Evolutionary conservation across 2,113 vertebrate species (phyloP).

Genomic region (Ascaphus truei): DNA sequence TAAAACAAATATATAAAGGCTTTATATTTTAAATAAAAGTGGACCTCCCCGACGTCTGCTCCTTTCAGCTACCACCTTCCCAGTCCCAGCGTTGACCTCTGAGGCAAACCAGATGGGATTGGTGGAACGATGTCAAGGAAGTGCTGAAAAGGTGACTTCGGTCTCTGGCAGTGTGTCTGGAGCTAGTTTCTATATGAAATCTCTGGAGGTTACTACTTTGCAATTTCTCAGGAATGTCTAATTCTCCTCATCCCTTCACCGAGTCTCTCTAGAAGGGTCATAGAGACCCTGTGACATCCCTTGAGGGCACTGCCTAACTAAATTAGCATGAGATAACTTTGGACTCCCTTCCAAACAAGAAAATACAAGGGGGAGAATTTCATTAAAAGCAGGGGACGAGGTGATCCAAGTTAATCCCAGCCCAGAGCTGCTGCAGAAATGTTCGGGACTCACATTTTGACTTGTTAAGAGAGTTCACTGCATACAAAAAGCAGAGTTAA

Average conservation of each 20-base stretch:
- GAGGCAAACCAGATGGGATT: slow-evolving; percentile 72
- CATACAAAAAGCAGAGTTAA: slow-evolving; percentile 52
- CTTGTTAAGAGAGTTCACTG: slow-evolving; percentile 60
- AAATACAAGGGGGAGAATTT: slow-evolving; percentile 77
- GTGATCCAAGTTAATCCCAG: slow-evolving; percentile 78
- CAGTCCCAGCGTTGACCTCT: slow-evolving; percentile 58
- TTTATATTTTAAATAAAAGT: background rate
- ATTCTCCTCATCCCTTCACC: slow-evolving; percentile 68
- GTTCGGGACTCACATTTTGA: slow-evolving; percentile 58
- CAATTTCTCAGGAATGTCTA: slow-evolving; percentile 84
- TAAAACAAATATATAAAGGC: background rate
- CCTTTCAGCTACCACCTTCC: slow-evolving; percentile 50
- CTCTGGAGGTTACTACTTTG: slow-evolving; percentile 71
- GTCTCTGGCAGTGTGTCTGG: slow-evolving; percentile 74
- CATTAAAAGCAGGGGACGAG: slow-evolving; percentile 81
- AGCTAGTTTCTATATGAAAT: slow-evolving; percentile 67
- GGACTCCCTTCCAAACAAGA: slow-evolving; percentile 74
- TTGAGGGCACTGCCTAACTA: slow-evolving; percentile 78
- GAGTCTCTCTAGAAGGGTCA: slow-evolving; percentile 74
- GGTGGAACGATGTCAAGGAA: slow-evolving; percentile 67
- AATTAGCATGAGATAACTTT: slow-evolving; percentile 87
- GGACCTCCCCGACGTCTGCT: slow-evolving; percentile 54
- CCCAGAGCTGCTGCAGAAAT: slow-evolving; percentile 69
- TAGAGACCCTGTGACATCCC: slow-evolving; percentile 74
- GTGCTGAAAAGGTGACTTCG: slow-evolving; percentile 78